Evolutionary conservation across 2,888 invertebrate species (phyloP).

Genomic region (Trissoscelio sp.): DNA sequence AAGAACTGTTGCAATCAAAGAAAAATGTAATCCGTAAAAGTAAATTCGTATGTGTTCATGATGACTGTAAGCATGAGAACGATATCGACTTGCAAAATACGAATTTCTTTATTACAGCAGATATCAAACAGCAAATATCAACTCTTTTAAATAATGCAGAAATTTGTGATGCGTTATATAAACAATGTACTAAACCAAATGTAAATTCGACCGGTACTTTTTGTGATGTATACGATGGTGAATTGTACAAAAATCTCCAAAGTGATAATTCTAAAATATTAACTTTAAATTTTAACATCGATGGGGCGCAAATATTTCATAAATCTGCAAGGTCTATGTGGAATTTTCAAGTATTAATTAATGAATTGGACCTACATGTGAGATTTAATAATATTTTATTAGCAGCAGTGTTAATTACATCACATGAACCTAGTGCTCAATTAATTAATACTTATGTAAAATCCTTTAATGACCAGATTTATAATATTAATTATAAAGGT

Average conservation of each 20-base stretch:
- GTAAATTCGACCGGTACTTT: not conserved
- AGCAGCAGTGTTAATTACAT: slow-evolving; percentile 27
- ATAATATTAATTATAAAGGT: too few species aligned
- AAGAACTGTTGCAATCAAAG: not conserved
- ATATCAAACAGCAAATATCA: slow-evolving; percentile 37
- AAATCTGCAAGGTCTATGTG: slow-evolving; percentile 42
- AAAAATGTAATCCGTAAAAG: not conserved
- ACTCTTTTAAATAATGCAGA: slow-evolving; percentile 7
- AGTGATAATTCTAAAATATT: not conserved
- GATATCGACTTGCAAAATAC: slow-evolving; percentile 2
- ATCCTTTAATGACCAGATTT: not conserved
- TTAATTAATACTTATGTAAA: slow-evolving; percentile 35
- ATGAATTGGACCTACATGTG: slow-evolving; percentile 20
- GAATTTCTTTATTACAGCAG: slow-evolving; percentile 31
- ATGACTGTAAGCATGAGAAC: slow-evolving; percentile 1
- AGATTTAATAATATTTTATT: slow-evolving; percentile 32
- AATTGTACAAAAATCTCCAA: slow-evolving; percentile 6
- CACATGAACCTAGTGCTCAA: slow-evolving; percentile 30
- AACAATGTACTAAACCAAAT: slow-evolving; percentile 12
- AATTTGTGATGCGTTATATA: slow-evolving; percentile 8
- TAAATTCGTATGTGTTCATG: not conserved
- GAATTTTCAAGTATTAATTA: slow-evolving; percentile 39
- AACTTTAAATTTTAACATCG: slow-evolving; percentile 35
- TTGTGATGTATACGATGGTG: slow-evolving; percentile 19
- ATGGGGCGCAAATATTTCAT: slow-evolving; percentile 42